Percentiles rank a stretch among this genome's conserved stretches.
Conservation (phyloP, 2,888 invertebrate species). For the Rhamphomyia laevipes region DNA sequence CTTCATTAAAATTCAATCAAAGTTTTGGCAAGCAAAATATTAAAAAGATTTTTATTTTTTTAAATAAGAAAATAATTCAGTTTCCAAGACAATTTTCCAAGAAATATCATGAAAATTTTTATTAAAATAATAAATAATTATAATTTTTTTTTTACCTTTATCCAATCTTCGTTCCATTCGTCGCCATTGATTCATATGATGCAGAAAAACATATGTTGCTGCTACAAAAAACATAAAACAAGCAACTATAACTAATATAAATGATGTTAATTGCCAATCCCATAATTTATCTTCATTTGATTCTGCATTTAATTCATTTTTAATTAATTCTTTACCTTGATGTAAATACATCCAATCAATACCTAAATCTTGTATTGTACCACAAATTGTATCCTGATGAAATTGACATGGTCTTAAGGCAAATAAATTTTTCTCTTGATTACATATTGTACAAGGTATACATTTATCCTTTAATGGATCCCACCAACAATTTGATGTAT, state of each 20-base stretch:
- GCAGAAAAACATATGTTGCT: slow-evolving; percentile 61
- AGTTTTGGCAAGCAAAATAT: no score
- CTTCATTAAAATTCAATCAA: neutral
- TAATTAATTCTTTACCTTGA: neutral
- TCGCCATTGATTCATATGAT: slow-evolving; percentile 70
- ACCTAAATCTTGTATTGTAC: slow-evolving; percentile 52
- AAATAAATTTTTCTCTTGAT: slow-evolving; percentile 46
- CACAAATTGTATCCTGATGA: slow-evolving; percentile 64
- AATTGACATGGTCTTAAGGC: slow-evolving; percentile 62
- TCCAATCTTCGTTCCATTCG: slow-evolving; percentile 64
- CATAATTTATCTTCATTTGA: slow-evolving; percentile 32
- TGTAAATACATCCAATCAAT: slow-evolving; percentile 42
- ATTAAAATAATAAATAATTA: no score
- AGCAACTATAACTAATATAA: slow-evolving; percentile 60
- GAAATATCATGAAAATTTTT: no score
- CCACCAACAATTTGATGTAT: slow-evolving; percentile 57
- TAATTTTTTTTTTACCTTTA: slow-evolving; percentile 44
- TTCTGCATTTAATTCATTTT: neutral
- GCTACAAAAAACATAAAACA: slow-evolving; percentile 70
- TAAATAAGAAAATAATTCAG: slow-evolving; percentile 1
- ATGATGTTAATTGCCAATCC: slow-evolving; percentile 64
- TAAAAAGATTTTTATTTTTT: neutral
- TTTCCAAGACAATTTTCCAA: no score
- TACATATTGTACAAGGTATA: slow-evolving; percentile 59
- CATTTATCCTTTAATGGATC: slow-evolving; percentile 52